Conservation (phyloP, 92 coral and sea anemone genomes). For the Palythoa grandiflora region DNA sequence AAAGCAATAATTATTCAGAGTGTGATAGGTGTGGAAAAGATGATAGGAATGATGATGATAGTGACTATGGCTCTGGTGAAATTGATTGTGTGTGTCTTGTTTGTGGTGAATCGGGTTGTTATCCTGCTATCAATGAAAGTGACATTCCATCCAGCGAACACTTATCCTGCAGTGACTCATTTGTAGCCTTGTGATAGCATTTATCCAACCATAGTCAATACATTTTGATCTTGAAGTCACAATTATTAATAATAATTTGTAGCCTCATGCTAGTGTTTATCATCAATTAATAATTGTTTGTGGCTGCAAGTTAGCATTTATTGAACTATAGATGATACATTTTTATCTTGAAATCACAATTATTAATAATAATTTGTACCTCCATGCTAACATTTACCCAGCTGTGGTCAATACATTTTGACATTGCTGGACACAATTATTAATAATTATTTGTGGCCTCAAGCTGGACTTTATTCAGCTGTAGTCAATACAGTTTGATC, state of each 20-base stretch:
- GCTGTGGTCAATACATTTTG: too few species aligned
- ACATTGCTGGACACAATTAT: too few species aligned
- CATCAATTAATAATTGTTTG: too few species aligned
- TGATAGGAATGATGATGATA: slow-evolving; percentile 10
- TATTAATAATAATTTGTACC: too few species aligned
- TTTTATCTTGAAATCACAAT: too few species aligned
- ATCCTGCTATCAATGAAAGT: neutral
- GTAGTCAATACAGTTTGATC: too few species aligned
- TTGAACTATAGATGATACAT: too few species aligned
- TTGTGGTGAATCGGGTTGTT: slow-evolving; percentile 39
- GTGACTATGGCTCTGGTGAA: slow-evolving; percentile 32
- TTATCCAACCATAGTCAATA: neutral
- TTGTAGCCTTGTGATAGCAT: slow-evolving; percentile 13
- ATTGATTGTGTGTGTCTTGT: slow-evolving; percentile 21
- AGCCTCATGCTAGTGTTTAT: neutral
- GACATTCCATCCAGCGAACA: neutral
- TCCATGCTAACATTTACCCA: too few species aligned
- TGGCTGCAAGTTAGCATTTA: too few species aligned
- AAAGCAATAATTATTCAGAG: neutral
- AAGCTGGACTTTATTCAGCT: too few species aligned
- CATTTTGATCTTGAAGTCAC: neutral
- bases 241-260: neutral
- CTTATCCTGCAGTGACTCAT: neutral
- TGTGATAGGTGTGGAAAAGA: slow-evolving; percentile 10
- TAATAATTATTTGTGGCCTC: too few species aligned